Evolutionary conservation across 2,113 vertebrate species (phyloP).

Genomic region (Phycodurus eques): DNA sequence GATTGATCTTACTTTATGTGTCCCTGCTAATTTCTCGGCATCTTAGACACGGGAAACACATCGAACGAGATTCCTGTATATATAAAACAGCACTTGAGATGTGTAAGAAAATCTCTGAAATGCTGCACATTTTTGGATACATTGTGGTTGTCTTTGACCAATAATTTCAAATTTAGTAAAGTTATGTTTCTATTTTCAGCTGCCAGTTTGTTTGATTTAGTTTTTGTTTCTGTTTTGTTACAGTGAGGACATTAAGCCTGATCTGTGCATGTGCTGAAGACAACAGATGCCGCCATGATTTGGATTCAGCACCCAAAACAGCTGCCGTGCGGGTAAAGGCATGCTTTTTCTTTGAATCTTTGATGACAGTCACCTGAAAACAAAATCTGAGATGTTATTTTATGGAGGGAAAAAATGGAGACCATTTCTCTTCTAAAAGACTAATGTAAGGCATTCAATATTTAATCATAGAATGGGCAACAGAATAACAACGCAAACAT

Average conservation of each 20-base stretch:
- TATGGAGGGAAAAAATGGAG: neutral
- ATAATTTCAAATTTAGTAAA: too few relatives aligned
- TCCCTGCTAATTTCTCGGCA: too few relatives aligned
- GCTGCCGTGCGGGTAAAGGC: conserved; percentile 83
- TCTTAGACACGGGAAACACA: too few relatives aligned
- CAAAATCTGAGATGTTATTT: neutral
- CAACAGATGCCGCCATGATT: conserved; percentile 73
- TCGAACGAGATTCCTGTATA: too few relatives aligned
- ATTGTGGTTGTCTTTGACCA: too few relatives aligned
- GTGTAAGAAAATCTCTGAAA: too few relatives aligned
- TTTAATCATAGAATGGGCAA: neutral
- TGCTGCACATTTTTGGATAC: too few relatives aligned
- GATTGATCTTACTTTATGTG: too few relatives aligned
- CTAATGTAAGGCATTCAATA: neutral
- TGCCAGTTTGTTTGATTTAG: too few relatives aligned
- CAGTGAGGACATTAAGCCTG: conserved; percentile 82
- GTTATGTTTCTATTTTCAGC: neutral
- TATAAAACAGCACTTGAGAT: too few relatives aligned
- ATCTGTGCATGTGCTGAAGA: conserved; percentile 91
- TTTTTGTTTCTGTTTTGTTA: neutral
- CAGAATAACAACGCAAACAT: conserved; percentile 23
- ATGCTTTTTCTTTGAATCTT: neutral
- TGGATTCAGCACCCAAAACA: conserved; percentile 37
- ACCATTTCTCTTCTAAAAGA: neutral
- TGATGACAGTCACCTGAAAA: neutral